Conservation (phyloP, 2,888 invertebrate genomes). For the Sericinus montela region DNA sequence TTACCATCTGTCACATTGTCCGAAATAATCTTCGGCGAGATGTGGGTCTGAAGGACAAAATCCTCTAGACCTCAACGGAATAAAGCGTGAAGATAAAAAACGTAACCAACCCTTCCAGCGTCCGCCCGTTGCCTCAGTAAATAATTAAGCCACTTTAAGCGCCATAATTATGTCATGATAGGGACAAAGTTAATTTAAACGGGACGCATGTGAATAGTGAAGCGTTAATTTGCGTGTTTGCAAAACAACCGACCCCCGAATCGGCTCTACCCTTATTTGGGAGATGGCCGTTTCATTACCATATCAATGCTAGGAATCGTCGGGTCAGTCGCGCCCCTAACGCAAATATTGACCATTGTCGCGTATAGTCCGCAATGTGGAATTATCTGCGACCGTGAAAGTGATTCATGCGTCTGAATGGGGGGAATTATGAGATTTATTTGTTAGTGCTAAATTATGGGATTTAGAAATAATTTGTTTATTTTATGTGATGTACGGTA, state of each 20-base stretch:
- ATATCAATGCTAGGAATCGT: conserved; percentile 39
- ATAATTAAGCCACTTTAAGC: neutral
- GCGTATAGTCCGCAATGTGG: conserved; percentile 17
- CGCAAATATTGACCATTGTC: conserved; percentile 46
- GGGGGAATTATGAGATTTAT: too few species aligned
- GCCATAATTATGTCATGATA: conserved; percentile 17
- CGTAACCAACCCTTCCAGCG: neutral
- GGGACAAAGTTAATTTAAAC: conserved; percentile 1
- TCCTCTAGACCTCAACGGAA: too few species aligned
- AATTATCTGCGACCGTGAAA: conserved; percentile 13
- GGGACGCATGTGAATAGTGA: conserved; percentile 20
- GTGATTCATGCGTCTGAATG: conserved; percentile 18
- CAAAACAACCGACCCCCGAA: conserved; percentile 19
- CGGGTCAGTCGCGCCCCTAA: conserved; percentile 23
- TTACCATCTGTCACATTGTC: too few species aligned
- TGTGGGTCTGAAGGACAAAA: too few species aligned
- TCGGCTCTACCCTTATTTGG: conserved; percentile 27
- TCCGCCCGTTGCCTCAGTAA: neutral
- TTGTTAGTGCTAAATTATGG: too few species aligned
- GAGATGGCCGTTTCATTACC: conserved; percentile 34
- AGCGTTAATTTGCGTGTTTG: conserved; percentile 23
- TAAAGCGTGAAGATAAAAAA: neutral
- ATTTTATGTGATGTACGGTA: too few species aligned
- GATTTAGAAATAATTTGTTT: too few species aligned
- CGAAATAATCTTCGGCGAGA: too few species aligned